Evolutionary conservation across 2,888 invertebrate species (phyloP).

Genomic region (Drosophila formosana): DNA sequence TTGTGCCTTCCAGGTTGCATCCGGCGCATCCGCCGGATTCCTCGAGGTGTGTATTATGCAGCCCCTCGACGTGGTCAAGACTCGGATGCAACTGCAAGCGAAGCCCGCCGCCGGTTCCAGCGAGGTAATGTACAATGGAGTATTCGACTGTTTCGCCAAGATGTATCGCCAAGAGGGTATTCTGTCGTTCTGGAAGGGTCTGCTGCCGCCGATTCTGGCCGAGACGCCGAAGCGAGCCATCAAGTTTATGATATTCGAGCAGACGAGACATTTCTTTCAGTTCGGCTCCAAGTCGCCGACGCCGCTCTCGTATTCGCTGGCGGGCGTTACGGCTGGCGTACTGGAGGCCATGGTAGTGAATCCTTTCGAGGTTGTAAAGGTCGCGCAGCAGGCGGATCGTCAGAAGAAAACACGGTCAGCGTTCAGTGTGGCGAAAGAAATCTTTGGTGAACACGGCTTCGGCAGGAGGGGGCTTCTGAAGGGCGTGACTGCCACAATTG

Average conservation of each 20-base stretch:
- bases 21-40: conserved; percentile 97
- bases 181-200: conserved; percentile 96
- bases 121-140: conserved; percentile 88
- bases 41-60: conserved; percentile 98
- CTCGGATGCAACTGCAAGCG: conserved; percentile 92
- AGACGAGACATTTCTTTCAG: conserved; percentile 94
- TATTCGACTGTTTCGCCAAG: conserved; percentile 94
- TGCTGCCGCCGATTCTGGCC: conserved; percentile 95
- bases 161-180: conserved; percentile 95
- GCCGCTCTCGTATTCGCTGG: conserved; percentile 94
- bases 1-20: conserved; percentile 84
- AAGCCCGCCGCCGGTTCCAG: conserved; percentile 16
- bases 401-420: conserved; percentile 85
- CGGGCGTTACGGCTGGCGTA: conserved; percentile 94
- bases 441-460: conserved; percentile 91
- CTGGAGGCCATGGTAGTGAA: conserved; percentile 96
- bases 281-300: conserved; percentile 91
- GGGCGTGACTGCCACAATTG: conserved; percentile 95
- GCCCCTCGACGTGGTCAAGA: conserved; percentile 97
- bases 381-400: conserved; percentile 92
- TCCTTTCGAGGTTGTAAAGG: conserved; percentile 98
- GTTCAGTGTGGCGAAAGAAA: conserved; percentile 92
- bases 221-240: conserved; percentile 98
- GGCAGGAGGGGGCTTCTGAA: conserved; percentile 93
- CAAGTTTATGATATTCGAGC: conserved; percentile 97